Percentiles rank a stretch among this genome's conserved stretches.
phyloP scores from a whole-genome alignment of 1,140 invertebrate species.

The Drosophila pectinifera region DNA sequence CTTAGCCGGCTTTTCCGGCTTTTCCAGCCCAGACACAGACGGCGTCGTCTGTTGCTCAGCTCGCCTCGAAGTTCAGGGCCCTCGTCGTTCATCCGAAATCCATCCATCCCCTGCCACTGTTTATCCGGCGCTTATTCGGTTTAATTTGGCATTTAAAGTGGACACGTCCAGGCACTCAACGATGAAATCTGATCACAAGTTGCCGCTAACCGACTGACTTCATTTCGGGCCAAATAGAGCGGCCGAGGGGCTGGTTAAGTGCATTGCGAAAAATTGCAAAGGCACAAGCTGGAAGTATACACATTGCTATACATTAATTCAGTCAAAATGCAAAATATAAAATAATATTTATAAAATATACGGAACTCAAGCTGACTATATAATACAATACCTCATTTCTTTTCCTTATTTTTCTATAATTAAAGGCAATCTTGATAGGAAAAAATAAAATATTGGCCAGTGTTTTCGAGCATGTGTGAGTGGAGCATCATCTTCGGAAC shows the following conservation, averaged over 20 bases:
- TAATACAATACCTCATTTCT: too few relatives aligned
- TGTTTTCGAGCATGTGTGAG: slow-evolving; percentile 23
- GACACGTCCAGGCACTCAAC: slow-evolving; percentile 61
- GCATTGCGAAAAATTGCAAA: neutral
- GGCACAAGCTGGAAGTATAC: neutral
- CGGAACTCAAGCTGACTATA: too few relatives aligned
- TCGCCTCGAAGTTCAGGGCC: slow-evolving; percentile 1
- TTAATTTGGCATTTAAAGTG: slow-evolving; percentile 78
- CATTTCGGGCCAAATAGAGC: slow-evolving; percentile 7
- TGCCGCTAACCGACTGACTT: slow-evolving; percentile 37
- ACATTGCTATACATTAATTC: too few relatives aligned
- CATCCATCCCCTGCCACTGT: slow-evolving; percentile 5
- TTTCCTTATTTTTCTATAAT: too few relatives aligned
- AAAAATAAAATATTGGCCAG: neutral
- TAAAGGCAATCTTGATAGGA: neutral
- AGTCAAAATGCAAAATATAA: too few relatives aligned
- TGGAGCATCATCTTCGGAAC: slow-evolving; percentile 10
- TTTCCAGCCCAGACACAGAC: slow-evolving; percentile 5
- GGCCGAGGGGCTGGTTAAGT: neutral
- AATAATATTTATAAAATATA: neutral
- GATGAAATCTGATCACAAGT: slow-evolving; percentile 68
- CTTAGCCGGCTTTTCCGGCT: slow-evolving; percentile 53
- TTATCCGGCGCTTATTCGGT: slow-evolving; percentile 50
- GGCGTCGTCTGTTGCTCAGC: slow-evolving; percentile 4
- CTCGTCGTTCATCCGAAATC: slow-evolving; percentile 4